These are phyloP conservation scores for Grantiella picta DNA, from an alignment of 2,113 vertebrate species.

Conservation along the genomic window DNA sequence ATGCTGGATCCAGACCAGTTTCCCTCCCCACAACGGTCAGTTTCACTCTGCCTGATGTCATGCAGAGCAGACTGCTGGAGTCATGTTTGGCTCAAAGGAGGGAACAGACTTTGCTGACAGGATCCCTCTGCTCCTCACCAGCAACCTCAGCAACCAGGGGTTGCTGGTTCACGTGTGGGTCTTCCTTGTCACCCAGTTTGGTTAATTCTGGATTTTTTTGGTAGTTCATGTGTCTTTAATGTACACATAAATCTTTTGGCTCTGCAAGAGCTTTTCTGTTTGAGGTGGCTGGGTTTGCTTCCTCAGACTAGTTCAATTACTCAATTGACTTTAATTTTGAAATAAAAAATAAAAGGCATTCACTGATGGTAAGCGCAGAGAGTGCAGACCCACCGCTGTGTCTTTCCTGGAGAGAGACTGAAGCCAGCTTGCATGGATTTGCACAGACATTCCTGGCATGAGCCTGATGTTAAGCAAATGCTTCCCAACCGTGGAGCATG, in stretches of 20 bases:
- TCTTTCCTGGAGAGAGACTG: neutral
- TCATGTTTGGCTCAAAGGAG: neutral
- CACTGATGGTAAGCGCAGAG: neutral
- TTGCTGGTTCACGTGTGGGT: rapidly evolving
- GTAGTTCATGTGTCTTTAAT: neutral
- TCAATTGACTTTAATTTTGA: neutral
- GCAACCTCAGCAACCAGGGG: neutral
- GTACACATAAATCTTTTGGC: neutral
- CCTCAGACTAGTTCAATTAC: neutral
- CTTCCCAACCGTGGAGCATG: neutral
- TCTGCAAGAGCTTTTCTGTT: neutral
- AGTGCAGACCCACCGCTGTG: rapidly evolving
- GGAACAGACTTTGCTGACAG: neutral
- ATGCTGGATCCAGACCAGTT: neutral
- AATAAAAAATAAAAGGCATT: neutral
- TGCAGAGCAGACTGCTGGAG: neutral
- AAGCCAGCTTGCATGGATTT: neutral
- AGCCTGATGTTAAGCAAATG: neutral
- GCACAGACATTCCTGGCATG: neutral
- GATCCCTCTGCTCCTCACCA: neutral
- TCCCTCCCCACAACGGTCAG: neutral
- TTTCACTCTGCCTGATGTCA: neutral
- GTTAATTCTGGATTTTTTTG: neutral
- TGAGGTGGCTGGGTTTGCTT: neutral
- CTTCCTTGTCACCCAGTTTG: neutral